Conservation (phyloP, 2,113 vertebrate genomes). For the Casuarius casuarius region DNA sequence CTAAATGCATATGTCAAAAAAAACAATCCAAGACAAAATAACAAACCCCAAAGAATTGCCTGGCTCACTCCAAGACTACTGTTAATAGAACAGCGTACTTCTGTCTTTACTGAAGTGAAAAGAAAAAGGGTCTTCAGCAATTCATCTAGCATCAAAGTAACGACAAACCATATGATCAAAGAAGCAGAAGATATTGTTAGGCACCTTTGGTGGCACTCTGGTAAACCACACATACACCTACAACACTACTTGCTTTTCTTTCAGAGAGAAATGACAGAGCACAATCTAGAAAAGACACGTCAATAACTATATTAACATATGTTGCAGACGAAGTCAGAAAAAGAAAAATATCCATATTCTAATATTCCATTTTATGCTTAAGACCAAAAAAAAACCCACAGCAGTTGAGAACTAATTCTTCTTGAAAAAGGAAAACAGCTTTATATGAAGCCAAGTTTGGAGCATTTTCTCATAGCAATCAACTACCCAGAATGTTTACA, state of each 20-base stretch:
- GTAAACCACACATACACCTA: not conserved
- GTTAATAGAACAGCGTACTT: not conserved
- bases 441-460: not conserved
- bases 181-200: not conserved
- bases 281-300: not conserved
- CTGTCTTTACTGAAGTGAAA: not conserved
- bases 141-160: not conserved
- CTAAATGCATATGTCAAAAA: not conserved
- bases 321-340: not conserved
- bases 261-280: not conserved
- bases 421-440: not conserved
- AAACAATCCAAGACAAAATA: not conserved
- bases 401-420: not conserved
- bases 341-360: not conserved
- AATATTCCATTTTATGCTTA: not conserved
- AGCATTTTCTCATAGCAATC: not conserved
- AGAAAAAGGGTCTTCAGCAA: not conserved
- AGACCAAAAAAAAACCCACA: not conserved
- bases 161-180: not conserved
- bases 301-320: not conserved
- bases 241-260: not conserved
- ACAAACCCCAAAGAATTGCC: not conserved
- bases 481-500: not conserved
- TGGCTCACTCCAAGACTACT: not conserved
- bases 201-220: not conserved